These are phyloP conservation scores for Eupelmus urozonus DNA, from an alignment of 2,888 invertebrate genomes.

Conservation along the genomic window DNA sequence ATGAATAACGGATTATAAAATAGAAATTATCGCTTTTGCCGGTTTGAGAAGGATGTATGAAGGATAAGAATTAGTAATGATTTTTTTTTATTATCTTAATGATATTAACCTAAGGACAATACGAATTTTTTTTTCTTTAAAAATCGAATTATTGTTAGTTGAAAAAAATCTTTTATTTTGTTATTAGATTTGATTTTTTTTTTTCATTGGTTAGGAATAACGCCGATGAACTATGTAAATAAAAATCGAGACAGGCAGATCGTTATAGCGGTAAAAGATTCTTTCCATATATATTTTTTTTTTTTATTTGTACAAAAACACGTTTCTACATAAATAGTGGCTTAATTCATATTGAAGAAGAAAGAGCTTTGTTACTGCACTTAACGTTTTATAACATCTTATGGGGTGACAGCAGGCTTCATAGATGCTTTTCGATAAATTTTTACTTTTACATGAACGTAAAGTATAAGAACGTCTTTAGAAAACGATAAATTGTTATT, in stretches of 20 bases:
- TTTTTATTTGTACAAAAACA: slow-evolving; percentile 63
- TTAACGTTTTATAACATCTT: slow-evolving; percentile 53
- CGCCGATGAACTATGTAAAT: slow-evolving; percentile 54
- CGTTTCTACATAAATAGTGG: slow-evolving; percentile 63
- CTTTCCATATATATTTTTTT: slow-evolving; percentile 52
- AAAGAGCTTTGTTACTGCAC: slow-evolving; percentile 57
- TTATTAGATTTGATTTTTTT: slow-evolving; percentile 50
- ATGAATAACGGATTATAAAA: slow-evolving; percentile 45
- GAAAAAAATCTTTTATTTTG: slow-evolving; percentile 49
- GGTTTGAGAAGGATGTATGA: slow-evolving; percentile 33
- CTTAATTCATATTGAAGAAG: slow-evolving; percentile 61
- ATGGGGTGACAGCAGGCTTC: slow-evolving; percentile 43
- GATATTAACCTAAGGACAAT: slow-evolving; percentile 44
- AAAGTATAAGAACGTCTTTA: slow-evolving; percentile 42
- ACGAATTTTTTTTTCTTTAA: slow-evolving; percentile 33
- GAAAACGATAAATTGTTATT: slow-evolving; percentile 49
- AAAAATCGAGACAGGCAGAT: slow-evolving; percentile 49
- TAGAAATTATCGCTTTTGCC: slow-evolving; percentile 48
- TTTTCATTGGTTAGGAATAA: slow-evolving; percentile 45
- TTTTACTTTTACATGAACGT: slow-evolving; percentile 59
- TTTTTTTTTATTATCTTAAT: slow-evolving; percentile 50
- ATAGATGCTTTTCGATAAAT: slow-evolving; percentile 57
- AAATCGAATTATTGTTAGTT: slow-evolving; percentile 32
- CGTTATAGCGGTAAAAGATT: slow-evolving; percentile 39
- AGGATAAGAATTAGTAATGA: slow-evolving; percentile 25